Percentiles rank a stretch among this genome's conserved stretches.
Conservation (phyloP, 2,888 invertebrate genomes). For the Anaspis maculata region DNA sequence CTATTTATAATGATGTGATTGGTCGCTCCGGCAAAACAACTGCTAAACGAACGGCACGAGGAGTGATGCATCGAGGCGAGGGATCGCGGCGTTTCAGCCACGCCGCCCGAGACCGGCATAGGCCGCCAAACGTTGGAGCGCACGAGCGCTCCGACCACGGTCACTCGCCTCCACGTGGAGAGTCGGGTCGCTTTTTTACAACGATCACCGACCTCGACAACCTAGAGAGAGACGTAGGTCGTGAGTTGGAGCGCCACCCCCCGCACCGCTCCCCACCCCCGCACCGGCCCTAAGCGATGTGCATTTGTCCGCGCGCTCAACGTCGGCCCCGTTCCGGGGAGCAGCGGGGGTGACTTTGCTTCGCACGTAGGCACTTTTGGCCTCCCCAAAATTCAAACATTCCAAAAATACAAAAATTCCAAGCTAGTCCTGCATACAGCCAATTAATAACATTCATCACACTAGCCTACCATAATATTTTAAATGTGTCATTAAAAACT, state of each 20-base stretch:
- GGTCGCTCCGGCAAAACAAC: slow-evolving; percentile 17
- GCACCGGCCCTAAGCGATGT: slow-evolving; percentile 4
- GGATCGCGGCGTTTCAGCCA: slow-evolving; percentile 44
- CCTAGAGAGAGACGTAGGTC: slow-evolving; percentile 49
- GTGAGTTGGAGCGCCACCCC: slow-evolving; percentile 40
- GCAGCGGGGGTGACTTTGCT: no score
- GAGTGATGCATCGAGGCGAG: slow-evolving; percentile 46
- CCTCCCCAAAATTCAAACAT: no score
- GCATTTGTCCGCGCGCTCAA: no score
- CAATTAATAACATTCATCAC: no score
- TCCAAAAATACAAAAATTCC: no score
- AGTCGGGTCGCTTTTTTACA: slow-evolving; percentile 40
- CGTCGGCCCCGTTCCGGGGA: no score
- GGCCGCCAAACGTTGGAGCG: slow-evolving; percentile 38
- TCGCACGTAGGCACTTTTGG: no score
- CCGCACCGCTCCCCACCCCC: slow-evolving; percentile 19
- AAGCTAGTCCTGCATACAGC: no score
- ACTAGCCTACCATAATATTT: no score
- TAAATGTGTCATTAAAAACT: no score
- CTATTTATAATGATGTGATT: slow-evolving; percentile 13
- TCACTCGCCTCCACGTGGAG: slow-evolving; percentile 47
- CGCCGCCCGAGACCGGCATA: slow-evolving; percentile 20
- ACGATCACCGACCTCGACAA: slow-evolving; percentile 58
- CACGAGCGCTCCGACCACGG: slow-evolving; percentile 46
- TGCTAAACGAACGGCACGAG: slow-evolving; percentile 29